These are phyloP conservation scores for Emmelina monodactyla DNA, from an alignment of 2,888 invertebrate species.

Conservation along the genomic window DNA sequence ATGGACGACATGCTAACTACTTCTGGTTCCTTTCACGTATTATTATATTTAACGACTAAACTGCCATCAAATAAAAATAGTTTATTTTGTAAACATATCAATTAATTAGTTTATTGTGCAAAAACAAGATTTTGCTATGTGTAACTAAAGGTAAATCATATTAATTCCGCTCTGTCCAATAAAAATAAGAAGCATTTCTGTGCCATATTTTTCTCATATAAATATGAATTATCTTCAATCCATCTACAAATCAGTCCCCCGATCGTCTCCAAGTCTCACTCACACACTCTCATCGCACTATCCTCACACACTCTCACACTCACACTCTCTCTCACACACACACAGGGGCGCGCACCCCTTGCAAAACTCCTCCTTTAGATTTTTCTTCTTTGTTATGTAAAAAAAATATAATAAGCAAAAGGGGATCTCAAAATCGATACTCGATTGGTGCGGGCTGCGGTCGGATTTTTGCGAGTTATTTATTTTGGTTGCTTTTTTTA, in stretches of 20 bases:
- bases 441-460: conserved; percentile 27
- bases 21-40: too few species aligned
- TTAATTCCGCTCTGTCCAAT: too few species aligned
- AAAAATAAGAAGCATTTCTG: too few species aligned
- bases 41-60: too few species aligned
- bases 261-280: conserved; percentile 58
- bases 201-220: conserved; percentile 11
- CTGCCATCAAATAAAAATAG: too few species aligned
- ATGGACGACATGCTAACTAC: too few species aligned
- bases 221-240: conserved; percentile 26
- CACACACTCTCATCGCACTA: conserved; percentile 21
- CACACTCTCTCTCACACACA: conserved; percentile 21
- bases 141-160: too few species aligned
- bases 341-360: conserved; percentile 48
- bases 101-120: too few species aligned
- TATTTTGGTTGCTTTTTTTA: background rate
- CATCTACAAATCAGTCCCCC: conserved; percentile 47
- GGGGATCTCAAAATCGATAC: conserved; percentile 62
- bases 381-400: conserved; percentile 65
- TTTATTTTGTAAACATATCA: too few species aligned
- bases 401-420: conserved; percentile 58
- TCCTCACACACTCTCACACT: conserved; percentile 23
- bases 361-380: conserved; percentile 60
- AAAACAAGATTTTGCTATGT: too few species aligned
- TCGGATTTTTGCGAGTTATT: conserved; percentile 4